phyloP scores from a whole-genome alignment of 1,140 invertebrate species.

The Brachionus manjavacas region DNA sequence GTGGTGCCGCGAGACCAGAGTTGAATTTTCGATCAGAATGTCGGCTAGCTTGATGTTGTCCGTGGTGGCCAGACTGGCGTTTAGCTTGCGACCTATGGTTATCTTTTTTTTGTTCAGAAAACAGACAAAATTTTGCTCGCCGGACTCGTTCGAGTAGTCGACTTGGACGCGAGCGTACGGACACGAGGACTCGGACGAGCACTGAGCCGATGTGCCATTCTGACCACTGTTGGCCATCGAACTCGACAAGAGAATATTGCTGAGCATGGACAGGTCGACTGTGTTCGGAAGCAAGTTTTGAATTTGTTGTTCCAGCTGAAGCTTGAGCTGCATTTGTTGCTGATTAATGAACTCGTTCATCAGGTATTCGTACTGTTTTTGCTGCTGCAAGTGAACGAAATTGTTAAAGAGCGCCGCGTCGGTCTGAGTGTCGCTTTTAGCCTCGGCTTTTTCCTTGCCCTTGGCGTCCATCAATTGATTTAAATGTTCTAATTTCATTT shows the following conservation, averaged over 20 bases:
- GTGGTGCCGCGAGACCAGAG: slow-evolving; percentile 26
- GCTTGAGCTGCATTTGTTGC: slow-evolving; percentile 7
- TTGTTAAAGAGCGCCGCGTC: background rate
- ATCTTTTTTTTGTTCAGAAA: slow-evolving; percentile 31
- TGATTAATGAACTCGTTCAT: slow-evolving; percentile 22
- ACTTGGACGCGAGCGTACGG: background rate
- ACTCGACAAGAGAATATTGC: background rate
- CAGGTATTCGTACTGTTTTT: slow-evolving; percentile 4
- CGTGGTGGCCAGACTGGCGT: background rate
- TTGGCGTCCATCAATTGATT: background rate
- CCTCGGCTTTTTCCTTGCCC: background rate
- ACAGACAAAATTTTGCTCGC: slow-evolving; percentile 4
- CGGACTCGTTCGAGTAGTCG: background rate
- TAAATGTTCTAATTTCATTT: slow-evolving; percentile 22
- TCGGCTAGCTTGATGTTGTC: slow-evolving; percentile 6
- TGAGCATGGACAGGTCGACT: background rate
- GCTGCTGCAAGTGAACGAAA: slow-evolving; percentile 10
- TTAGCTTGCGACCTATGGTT: background rate
- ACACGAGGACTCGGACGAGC: background rate
- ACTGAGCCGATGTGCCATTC: background rate
- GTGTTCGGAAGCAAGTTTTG: background rate
- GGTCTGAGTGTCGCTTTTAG: background rate
- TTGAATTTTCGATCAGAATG: slow-evolving; percentile 28
- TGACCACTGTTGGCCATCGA: background rate
- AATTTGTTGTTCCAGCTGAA: slow-evolving; percentile 10